Evolutionary conservation across 2,113 vertebrate genomes (phyloP).

Genomic region (Anguilla japonica): DNA sequence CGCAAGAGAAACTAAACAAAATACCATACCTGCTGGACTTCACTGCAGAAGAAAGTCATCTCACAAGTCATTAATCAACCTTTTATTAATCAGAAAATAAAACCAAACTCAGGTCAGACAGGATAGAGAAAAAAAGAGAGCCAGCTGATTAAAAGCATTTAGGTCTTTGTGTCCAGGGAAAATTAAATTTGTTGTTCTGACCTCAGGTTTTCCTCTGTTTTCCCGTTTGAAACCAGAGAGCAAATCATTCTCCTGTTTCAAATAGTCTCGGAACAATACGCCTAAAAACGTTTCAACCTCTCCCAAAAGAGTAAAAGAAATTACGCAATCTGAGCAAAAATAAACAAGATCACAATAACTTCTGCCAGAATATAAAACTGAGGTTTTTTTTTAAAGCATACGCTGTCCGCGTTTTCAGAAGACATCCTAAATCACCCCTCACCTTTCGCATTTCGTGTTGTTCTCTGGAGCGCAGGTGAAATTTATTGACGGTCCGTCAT

Average conservation of each 20-base stretch:
- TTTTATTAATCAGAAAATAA: conserved; percentile 40
- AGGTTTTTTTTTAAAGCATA: conserved; percentile 22
- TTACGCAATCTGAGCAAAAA: conserved; percentile 9
- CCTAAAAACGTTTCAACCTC: conserved; percentile 37
- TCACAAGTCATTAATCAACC: conserved; percentile 1
- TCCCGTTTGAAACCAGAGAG: conserved; percentile 41
- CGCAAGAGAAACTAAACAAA: too few relatives aligned
- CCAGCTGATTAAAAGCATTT: conserved; percentile 42
- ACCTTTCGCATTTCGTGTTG: background rate
- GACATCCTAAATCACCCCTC: conserved; percentile 6
- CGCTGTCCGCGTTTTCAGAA: conserved; percentile 20
- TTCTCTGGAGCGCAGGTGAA: background rate
- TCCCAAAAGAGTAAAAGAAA: conserved; percentile 30
- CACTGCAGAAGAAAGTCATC: background rate
- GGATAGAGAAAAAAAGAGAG: conserved; percentile 19
- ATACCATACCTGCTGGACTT: background rate
- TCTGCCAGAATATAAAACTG: conserved; percentile 29
- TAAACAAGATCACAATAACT: conserved; percentile 21
- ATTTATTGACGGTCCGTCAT: conserved; percentile 11
- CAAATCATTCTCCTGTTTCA: conserved; percentile 55
- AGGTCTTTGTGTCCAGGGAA: conserved; percentile 41
- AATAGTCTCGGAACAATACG: conserved; percentile 45
- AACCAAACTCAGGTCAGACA: conserved; percentile 41
- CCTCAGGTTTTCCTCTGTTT: conserved; percentile 35
- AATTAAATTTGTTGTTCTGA: conserved; percentile 41